Percentiles rank a stretch among this genome's conserved stretches.
These are phyloP conservation scores for Popillia japonica DNA, from an alignment of 1,140 invertebrate species.

Conservation along the genomic window DNA sequence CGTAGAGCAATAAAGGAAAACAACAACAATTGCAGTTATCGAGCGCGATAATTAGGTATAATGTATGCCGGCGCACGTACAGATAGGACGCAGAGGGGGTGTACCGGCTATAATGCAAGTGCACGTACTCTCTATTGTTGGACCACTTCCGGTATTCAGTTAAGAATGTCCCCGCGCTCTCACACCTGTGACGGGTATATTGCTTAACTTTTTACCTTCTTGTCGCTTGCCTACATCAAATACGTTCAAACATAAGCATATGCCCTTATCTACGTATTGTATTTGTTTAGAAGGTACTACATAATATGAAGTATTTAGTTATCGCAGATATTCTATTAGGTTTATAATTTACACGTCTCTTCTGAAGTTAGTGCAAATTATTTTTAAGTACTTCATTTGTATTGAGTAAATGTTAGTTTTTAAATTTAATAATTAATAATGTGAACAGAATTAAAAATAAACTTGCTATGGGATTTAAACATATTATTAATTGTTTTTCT, in stretches of 20 bases:
- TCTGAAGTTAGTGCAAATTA: too few species aligned
- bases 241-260: background rate
- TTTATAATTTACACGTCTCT: too few species aligned
- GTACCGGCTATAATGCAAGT: constrained; percentile 45
- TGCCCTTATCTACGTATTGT: background rate
- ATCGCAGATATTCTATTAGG: too few species aligned
- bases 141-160: constrained; percentile 45
- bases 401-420: too few species aligned
- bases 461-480: too few species aligned
- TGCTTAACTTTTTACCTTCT: constrained; percentile 39
- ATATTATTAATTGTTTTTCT: too few species aligned
- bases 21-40: constrained; percentile 41
- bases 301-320: too few species aligned
- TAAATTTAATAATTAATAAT: too few species aligned
- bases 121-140: constrained; percentile 46
- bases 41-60: constrained; percentile 39
- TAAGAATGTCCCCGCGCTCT: constrained; percentile 44
- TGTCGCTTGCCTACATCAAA: background rate
- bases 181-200: constrained; percentile 39
- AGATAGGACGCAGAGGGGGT: constrained; percentile 36
- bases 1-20: constrained; percentile 41
- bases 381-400: too few species aligned
- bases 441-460: too few species aligned
- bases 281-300: background rate
- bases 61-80: constrained; percentile 44